Percentiles rank a stretch among this genome's conserved stretches.
Conservation (phyloP, 2,888 invertebrate species). For the Monoplex corrugatus region DNA sequence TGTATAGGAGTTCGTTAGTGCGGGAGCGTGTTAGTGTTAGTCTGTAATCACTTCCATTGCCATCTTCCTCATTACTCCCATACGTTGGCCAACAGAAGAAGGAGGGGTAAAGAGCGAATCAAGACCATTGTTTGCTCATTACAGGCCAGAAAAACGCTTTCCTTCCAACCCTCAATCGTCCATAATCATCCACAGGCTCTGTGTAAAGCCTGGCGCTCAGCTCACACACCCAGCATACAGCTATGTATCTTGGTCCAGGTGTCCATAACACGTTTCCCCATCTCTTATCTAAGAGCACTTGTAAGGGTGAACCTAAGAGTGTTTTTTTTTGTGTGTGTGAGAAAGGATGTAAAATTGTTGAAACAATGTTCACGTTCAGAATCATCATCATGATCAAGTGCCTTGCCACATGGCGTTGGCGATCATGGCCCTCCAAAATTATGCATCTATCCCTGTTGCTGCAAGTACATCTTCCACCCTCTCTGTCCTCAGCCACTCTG, state of each 20-base stretch:
- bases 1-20: conserved; percentile 24
- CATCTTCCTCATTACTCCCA: conserved; percentile 18
- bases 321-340: too few species aligned
- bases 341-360: too few species aligned
- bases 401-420: too few species aligned
- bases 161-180: not conserved
- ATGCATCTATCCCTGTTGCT: too few species aligned
- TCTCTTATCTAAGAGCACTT: too few species aligned
- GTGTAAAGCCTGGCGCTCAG: not conserved
- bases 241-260: not conserved
- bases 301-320: too few species aligned
- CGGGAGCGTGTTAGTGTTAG: not conserved
- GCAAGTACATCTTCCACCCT: too few species aligned
- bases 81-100: conserved; percentile 20
- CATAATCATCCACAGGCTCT: not conserved
- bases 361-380: too few species aligned
- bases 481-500: too few species aligned
- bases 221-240: not conserved
- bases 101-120: conserved; percentile 47
- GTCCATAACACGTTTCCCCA: too few species aligned
- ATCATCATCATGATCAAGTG: too few species aligned
- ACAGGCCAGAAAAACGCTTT: not conserved
- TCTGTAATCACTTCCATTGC: conserved; percentile 24
- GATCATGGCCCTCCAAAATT: too few species aligned
- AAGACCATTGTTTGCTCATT: conserved; percentile 47